Base-by-base conservation (phyloP, 2,113 vertebrate species). In the Rhinoptilus africanus region DNA sequence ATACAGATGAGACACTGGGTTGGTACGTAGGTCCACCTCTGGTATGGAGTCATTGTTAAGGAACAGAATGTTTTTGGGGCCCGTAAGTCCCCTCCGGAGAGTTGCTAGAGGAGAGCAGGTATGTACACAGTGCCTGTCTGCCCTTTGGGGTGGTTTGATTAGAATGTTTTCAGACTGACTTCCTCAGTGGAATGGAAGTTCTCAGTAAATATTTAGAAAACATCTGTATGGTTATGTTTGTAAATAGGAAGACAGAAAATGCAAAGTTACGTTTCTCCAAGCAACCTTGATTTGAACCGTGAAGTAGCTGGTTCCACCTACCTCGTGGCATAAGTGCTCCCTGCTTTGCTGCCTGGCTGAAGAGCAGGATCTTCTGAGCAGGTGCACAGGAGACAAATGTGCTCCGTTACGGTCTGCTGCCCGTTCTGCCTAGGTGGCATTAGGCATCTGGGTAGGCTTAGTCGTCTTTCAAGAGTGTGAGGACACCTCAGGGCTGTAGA, bases 201-300 rank as follows among this genome's bases (percentile, higher is more conserved):
- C 51, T 85, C n/a, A 43, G 60, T 81, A 94, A 97, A 93, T 91
- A 62, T 74, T 92, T 92, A 76, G 56, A 68, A 75, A 91, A 87
- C 24, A 39, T 77, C 69, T 89, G 8, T 37, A 34, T 75, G 24
- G 35, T 56, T 87, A 8, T 67, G 22, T 91, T 93, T 88, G 67
- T 81, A 84, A 95, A 81, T 83, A 88, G 75, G 74, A 88, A 79
- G 59, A 60, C 20, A 62, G 51, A 95, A 94, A 84, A 75, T 71
- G 18, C 50, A 22, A 69, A 83, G 54, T 67, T 96, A 56, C 0
- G 2, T 6, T 92, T 84, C 59, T 84, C 34, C 22, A 43, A 81
- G 76, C 27, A 89, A 23, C 37, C 48, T 78, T 72, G 60, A 50
- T 50, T 76, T 83, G 79, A 77, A 34, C 37, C 30, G 1, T 74